Percentiles rank a stretch among this genome's conserved stretches.
Conservation (phyloP, 2,888 invertebrate species). For the Melanchra persicariae region DNA sequence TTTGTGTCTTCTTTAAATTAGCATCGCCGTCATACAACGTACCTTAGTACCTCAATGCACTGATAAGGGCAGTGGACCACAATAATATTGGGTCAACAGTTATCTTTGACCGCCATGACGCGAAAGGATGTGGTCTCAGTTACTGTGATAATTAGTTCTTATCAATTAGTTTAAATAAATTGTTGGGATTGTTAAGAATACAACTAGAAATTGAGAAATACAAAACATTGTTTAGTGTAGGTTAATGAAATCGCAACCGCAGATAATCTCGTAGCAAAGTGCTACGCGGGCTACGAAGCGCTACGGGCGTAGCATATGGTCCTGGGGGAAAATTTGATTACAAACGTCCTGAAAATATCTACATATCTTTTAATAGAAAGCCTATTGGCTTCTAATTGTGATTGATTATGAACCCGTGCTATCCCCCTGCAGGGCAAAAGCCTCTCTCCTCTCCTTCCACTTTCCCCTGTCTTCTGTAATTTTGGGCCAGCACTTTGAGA, state of each 20-base stretch:
- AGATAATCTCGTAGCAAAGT: constrained; percentile 15
- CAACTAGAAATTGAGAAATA: neutral
- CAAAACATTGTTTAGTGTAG: neutral
- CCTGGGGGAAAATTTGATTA: neutral
- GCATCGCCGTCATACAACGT: constrained; percentile 3
- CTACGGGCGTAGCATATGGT: constrained; percentile 15
- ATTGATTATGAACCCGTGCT: too few relatives aligned
- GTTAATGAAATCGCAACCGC: neutral
- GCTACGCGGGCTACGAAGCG: constrained; percentile 34
- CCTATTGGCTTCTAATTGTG: too few relatives aligned
- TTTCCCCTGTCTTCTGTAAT: too few relatives aligned
- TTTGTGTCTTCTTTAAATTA: constrained; percentile 25
- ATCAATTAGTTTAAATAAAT: neutral
- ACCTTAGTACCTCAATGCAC: constrained; percentile 8
- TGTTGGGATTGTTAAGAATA: neutral
- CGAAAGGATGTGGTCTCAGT: constrained; percentile 49
- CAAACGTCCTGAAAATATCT: neutral
- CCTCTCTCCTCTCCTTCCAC: too few relatives aligned
- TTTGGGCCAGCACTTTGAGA: too few relatives aligned
- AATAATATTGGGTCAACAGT: constrained; percentile 28
- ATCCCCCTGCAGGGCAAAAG: too few relatives aligned
- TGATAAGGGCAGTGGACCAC: constrained; percentile 38
- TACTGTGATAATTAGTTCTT: constrained; percentile 18
- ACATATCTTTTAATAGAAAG: neutral
- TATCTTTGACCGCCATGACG: constrained; percentile 43